Base-by-base conservation (phyloP, 2,113 vertebrate species). In the Grammomys dolichurus region DNA sequence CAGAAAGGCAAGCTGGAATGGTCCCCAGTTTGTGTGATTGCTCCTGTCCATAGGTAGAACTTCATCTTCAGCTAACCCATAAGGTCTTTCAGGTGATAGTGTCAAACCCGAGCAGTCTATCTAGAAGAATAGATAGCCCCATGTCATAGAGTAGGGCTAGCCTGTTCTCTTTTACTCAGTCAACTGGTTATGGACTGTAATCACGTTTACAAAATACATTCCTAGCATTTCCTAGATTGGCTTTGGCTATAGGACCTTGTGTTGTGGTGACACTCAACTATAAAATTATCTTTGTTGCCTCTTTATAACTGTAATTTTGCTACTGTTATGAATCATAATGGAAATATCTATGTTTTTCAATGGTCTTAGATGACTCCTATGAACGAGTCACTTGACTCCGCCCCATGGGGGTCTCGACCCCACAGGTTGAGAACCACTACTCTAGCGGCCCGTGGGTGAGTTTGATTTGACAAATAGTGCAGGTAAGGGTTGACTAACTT, bases 181-280 rank as follows among this genome's bases (percentile, higher is more conserved):
- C 93, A 91, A 75, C 82, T 76, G 91, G 80, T 89, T 67, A 33
- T 70, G 17, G 51, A 93, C 84, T 96, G 82, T 17, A 94, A 73
- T 94, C 54, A 77, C 89, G 77, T 89, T 94, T 82, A 33, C 40
- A 73, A 67, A 93, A 90, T 87, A 46, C 58, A 88, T 93, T 26
- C 80, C 54, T 36, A 90, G n/a, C 81, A 92, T 72, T 26, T 19
- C 31, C 90, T 36, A 91, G 51, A 72, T 80, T 46, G 46, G 19
- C 72, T 16, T 92, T 65, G 33, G 56, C 60, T 87, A 78, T 14
- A 95, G 88, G 22, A 60, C 22, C 51, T 80, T 51, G 10, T 12
- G 51, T 22, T 36, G 13, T 77, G 75, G 17, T 80, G 77, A 22
- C 48, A 31, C 77, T 33, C 77, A 20, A 56, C 17, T 4, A 22